Evolutionary conservation across 1,140 invertebrate genomes (phyloP), one percentile per base, ranked within the genome.

Genomic region (Drosophila burlai): DNA sequence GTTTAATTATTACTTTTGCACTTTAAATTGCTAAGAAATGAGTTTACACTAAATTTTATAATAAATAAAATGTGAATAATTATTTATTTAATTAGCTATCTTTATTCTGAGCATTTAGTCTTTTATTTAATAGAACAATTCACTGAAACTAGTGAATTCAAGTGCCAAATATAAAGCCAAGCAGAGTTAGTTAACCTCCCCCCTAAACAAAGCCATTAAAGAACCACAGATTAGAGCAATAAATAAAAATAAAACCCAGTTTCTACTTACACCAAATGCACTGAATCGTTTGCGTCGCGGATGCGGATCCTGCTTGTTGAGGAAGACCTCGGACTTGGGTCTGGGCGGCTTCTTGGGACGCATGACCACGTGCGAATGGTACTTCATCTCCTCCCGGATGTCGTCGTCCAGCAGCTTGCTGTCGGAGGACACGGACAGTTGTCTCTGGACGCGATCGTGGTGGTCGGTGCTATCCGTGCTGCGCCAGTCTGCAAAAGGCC

Each of bases 341-440:
- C 97, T 94, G 60, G 97, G 97, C 65, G 97, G 97, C 94, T 97
- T 97, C 92, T 97, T 96, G 69, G 97, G 97, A 94, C 97, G 95
- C 93, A 98, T 95, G 80, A 98, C 97, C 73, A 98, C 97, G 93
- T 97, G 94, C 64, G 97, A 96, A 43, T 89, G 85, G 59, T 90
- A 90, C 54, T 91, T 90, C 85, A 90, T 90, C 87, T 97, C 97
- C 93, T 97, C 97, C 76, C 96, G 94, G 87, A 96, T 96, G 92
- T 97, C 96, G 74, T 96, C 96, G 93, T 98, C 97, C 74, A 98
- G 94, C 54, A 98, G 94, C 93, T 98, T 98, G 62, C 97, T 97
- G 94, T 98, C 97, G 80, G 97, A 97, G 57, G 97, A 98, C 74
- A 98, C 97, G 24, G 97, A 98, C 80, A 98, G 94, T 93, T 98